Evolutionary conservation across 2,113 vertebrate species (phyloP).

Genomic region (Bambusicola thoracicus): DNA sequence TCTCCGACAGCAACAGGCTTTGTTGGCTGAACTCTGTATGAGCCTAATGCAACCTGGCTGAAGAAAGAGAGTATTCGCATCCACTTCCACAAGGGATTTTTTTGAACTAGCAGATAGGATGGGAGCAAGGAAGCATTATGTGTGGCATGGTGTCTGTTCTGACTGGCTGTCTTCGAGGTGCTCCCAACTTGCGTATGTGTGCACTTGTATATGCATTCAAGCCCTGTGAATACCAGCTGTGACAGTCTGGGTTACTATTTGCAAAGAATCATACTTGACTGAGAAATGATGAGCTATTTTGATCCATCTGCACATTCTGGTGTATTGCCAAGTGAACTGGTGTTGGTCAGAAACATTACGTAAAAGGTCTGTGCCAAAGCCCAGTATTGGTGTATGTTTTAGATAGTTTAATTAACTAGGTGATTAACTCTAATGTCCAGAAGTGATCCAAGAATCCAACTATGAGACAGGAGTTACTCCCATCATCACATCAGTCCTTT

Average conservation of each 20-base stretch:
- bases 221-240: constrained; percentile 15
- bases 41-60: not conserved
- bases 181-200: constrained; percentile 26
- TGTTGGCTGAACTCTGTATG: not conserved
- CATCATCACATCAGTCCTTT: not conserved
- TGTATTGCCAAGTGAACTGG: not conserved
- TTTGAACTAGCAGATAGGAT: not conserved
- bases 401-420: not conserved
- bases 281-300: constrained; percentile 21
- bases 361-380: not conserved
- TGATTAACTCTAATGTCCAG: not conserved
- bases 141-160: not conserved
- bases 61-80: not conserved
- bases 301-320: constrained; percentile 18
- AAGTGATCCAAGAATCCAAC: not conserved
- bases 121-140: not conserved
- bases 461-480: not conserved
- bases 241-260: constrained; percentile 17
- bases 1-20: not conserved
- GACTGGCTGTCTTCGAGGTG: not conserved
- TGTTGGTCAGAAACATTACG: not conserved
- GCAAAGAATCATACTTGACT: constrained; percentile 30
- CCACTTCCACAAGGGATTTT: not conserved
- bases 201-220: too few species aligned
- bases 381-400: not conserved